Evolutionary conservation across 2,113 vertebrate genomes (phyloP), one percentile per base, ranked within the genome.

Genomic region (Archilochus colubris): DNA sequence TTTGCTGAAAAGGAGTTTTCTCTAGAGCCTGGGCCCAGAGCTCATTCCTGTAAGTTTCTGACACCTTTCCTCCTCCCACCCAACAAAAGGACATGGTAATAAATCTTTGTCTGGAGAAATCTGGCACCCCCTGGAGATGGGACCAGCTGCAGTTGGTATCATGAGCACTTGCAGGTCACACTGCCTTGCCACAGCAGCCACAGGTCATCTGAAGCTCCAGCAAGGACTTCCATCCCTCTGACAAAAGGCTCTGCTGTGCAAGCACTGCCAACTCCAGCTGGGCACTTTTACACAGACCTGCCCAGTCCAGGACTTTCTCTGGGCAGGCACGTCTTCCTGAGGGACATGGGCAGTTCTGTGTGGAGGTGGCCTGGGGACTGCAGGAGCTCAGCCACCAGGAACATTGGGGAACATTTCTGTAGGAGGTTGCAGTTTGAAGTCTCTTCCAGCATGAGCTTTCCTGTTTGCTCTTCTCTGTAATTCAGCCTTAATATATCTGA

Each of bases 61-160:
- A 79, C 86, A 94, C 58, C 44, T 95, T 81, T 94, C 27, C 40
- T 92, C 53, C 73, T 78, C 48, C 73, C 57, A 75, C 40, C 22
- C 72, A 59, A 6, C 76, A 61, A 48, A 89, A 89, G 51, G 63
- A 91, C 44, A 31, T 14, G 27, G 75, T 91, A 94, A 87, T 91
- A 95, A 96, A 89, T 93, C 89, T 82, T 85, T 81, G 67, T 89
- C 87, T 80, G 75, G 68, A 68, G 89, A 86, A 95, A 94, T 75
- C 24, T 3, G 3, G 62, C 84, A 86, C 27, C 12, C 73, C 28
- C 33, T 22, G 36, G 66, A 76, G 73, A 48, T 12, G 0, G 0
- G 19, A 68, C 30, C 58, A 55, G 53, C 69, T 68, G 76, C 1
- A 9, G 8, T 21, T n/a, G 51, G 86, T 44, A 44, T 69, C n/a